A percentile compares a stretch with the other conserved stretches of the same genome.
These are phyloP conservation scores for Camelus bactrianus DNA, from an alignment of 2,113 vertebrate genomes.

Conservation along the genomic window DNA sequence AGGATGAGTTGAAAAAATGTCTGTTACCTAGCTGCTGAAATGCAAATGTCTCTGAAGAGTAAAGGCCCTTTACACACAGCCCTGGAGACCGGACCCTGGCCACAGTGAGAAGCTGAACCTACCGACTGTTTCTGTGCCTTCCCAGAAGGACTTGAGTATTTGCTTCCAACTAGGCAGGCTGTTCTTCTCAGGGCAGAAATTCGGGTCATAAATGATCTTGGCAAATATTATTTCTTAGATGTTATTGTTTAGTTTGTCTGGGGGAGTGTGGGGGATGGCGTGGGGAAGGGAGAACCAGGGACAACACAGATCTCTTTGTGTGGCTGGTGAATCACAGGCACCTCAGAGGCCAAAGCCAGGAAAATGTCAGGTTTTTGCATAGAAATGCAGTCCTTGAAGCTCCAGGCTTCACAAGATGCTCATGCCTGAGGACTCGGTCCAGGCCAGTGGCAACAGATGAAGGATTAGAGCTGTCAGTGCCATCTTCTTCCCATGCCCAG, in stretches of 20 bases:
- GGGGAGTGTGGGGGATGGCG: background rate
- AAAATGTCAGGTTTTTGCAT: conserved; percentile 15
- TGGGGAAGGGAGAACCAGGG: background rate
- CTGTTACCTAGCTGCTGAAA: background rate
- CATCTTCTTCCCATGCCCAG: background rate
- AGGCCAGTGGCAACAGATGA: background rate
- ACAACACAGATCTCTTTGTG: background rate
- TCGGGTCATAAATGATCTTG: conserved; percentile 73
- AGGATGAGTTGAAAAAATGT: background rate
- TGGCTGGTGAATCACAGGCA: background rate
- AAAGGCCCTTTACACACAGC: conserved; percentile 43
- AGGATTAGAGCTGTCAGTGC: background rate
- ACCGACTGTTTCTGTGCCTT: conserved; percentile 66
- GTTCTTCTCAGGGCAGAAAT: conserved; percentile 72
- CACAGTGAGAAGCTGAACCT: conserved; percentile 35
- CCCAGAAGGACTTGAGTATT: conserved; percentile 50
- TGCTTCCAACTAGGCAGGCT: conserved; percentile 68
- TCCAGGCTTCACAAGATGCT: background rate
- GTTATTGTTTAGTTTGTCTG: conserved; percentile 54
- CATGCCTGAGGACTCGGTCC: background rate
- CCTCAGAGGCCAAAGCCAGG: background rate
- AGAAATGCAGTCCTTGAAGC: background rate
- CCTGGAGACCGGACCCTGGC: conserved; percentile 51
- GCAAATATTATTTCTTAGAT: conserved; percentile 71
- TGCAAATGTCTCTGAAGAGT: conserved; percentile 13